phyloP scores from a whole-genome alignment of 2,113 vertebrate genomes.

The Astatoreochromis straeleni region DNA sequence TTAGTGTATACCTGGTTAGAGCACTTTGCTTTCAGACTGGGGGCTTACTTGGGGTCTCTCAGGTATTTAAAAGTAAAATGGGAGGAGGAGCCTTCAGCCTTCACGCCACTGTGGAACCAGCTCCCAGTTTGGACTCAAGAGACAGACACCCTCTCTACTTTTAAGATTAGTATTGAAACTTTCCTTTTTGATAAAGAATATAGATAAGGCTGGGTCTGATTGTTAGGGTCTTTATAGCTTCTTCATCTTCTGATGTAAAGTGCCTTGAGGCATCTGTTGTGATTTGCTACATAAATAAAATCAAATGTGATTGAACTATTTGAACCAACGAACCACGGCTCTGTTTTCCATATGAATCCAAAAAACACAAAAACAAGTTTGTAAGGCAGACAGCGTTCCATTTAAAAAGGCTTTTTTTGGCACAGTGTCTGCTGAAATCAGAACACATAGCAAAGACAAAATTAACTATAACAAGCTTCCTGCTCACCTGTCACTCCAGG shows the following conservation, averaged over 20 bases:
- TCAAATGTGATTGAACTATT: neutral
- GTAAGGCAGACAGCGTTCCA: neutral
- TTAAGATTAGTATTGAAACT: neutral
- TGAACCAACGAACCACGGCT: neutral
- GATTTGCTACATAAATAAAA: neutral
- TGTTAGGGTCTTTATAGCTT: neutral
- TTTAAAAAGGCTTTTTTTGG: neutral
- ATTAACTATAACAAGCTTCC: neutral
- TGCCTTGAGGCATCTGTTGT: neutral
- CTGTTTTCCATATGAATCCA: neutral
- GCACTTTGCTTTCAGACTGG: neutral
- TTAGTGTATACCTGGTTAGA: neutral
- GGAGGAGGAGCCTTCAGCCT: neutral
- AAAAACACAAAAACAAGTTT: neutral
- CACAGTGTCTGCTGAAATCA: neutral
- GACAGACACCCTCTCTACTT: neutral
- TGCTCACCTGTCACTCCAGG: constrained; percentile 90
- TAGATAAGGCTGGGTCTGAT: neutral
- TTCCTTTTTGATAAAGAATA: neutral
- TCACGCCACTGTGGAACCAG: fast-evolving
- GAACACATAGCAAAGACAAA: neutral
- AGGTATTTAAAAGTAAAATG: neutral
- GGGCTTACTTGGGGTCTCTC: neutral
- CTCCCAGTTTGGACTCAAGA: neutral
- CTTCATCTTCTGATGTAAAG: neutral